Evolutionary conservation across 2,113 vertebrate genomes (phyloP), one percentile per base, ranked within the genome.

Genomic region (Anhinga anhinga): DNA sequence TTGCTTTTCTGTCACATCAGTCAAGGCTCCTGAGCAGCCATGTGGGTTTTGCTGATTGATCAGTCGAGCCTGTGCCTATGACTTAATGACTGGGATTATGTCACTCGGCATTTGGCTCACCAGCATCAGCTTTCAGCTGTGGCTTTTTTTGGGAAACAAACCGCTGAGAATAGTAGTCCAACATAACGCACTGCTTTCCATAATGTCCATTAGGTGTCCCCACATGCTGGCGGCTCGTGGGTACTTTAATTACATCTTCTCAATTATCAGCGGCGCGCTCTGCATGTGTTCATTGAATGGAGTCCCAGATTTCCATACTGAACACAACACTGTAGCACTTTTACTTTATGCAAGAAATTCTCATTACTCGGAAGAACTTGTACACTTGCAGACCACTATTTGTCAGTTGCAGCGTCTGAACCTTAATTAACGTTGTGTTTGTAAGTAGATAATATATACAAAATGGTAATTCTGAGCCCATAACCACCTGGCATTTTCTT

Each of bases 391-490:
- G 73, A 65, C 65, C 78, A 14, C 77, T 84, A n/a, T 92, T 79
- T 91, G 70, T 95, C 88, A 85, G 53, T 86, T 58, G 50, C 82
- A 0, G 10, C 0, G 0, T 55, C 81, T 96, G 91, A 97, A 92
- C 91, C 62, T 96, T 97, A 97, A 97, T 96, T 97, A 97, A 95
- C 4, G 0, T 82, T 95, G 66, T 63, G 69, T 97, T 94, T 88
- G 38, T 61, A 91, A 96, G 76, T 62, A 87, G 91, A 17, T 84
- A 89, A 91, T 91, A 84, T 70, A 87, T 89, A 87, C 70, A 89
- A 91, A 94, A 92, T 93, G 91, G 53, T 94, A 95, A 95, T 97
- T 95, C 73, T 91, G 66, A 89, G 70, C 53, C 70, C 29, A 45
- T 94, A 95, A 72, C 73, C 83, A 91, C 93, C 90, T 95, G 95